Percentiles rank a stretch among this genome's conserved stretches.
phyloP scores from a whole-genome alignment of 2,797 vertebrate genomes.

The Psittacula echo region DNA sequence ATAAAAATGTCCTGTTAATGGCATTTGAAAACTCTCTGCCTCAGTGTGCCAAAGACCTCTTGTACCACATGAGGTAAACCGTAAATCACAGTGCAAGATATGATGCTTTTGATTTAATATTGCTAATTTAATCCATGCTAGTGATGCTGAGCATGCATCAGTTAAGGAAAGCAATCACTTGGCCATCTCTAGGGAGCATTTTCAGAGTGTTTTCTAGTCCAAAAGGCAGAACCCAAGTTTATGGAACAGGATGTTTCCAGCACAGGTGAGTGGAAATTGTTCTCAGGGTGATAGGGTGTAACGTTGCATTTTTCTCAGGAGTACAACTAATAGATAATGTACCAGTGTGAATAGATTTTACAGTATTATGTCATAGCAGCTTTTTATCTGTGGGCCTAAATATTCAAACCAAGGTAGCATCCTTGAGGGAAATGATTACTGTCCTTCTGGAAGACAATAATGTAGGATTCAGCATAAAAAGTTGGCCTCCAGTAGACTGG shows the following conservation, averaged over 20 bases:
- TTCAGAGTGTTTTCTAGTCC: neutral
- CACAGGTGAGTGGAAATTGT: neutral
- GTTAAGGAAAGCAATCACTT: slow-evolving; percentile 1
- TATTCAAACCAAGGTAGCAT: neutral
- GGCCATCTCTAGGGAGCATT: neutral
- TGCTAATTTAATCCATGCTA: neutral
- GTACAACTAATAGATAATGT: neutral
- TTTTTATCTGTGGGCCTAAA: neutral
- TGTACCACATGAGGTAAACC: neutral
- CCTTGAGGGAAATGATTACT: neutral
- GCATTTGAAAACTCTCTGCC: neutral
- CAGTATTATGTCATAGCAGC: neutral
- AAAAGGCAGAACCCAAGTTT: neutral
- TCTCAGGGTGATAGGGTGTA: neutral
- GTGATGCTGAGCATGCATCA: neutral
- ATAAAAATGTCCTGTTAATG: neutral
- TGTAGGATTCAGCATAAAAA: neutral
- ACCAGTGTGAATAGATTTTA: neutral
- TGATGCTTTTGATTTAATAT: neutral
- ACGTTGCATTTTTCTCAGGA: neutral
- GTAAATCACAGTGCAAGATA: neutral
- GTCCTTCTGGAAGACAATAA: neutral
- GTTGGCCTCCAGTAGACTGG: neutral
- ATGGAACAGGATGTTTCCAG: neutral
- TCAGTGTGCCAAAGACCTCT: neutral